Evolutionary conservation across 2,797 vertebrate species (phyloP), one percentile per base, ranked within the genome.

Genomic region (Acomys russatus): DNA sequence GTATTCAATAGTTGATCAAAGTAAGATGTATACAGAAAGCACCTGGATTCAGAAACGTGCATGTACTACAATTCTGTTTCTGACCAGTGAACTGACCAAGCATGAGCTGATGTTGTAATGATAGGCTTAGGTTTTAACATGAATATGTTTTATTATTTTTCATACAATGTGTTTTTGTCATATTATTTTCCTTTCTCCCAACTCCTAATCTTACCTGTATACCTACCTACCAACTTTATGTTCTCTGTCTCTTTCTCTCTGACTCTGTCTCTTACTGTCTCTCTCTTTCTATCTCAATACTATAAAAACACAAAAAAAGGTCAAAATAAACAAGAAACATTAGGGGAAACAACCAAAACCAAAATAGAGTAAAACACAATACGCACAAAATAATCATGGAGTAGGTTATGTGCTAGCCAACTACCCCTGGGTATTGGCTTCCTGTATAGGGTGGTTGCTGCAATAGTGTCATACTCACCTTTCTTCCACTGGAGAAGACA

Each of bases 1-100:
- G 3, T 66, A 56, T 35, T 86, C 17, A 84, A 1, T 66, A 87
- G 71, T 93, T 92, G 14, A 61, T 96, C 35, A 92, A 76, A 70
- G 78, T 91, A 6, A 91, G 38, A 86, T 6, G 9, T 56, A 23
- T 3, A 5, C 15, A 70, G 22, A 94, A 68, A 71, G 76, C 3
- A 94, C 51, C 68, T 74, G 59, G 9, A 49, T 82, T 92, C 15
- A 28, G 70, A n/a, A 89, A 91, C 0, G 71, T 38, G 59, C 6
- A 59, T 73, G 12, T 9, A 54, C n/a, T 87, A 66, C 91, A 64
- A 86, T 73, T 30, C 76, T 7, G 9, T 88, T 71, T 85, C 85
- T 71, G 10, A 79, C 80, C 78, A 59, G 22, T 66, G 59, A 78
- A 18, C 30, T 51, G 51, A 93, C 1, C 7, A 30, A 1, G 82